These are phyloP conservation scores for Ptiloglossa arizonensis DNA, from an alignment of 1,140 invertebrate genomes.

Conservation along the genomic window DNA sequence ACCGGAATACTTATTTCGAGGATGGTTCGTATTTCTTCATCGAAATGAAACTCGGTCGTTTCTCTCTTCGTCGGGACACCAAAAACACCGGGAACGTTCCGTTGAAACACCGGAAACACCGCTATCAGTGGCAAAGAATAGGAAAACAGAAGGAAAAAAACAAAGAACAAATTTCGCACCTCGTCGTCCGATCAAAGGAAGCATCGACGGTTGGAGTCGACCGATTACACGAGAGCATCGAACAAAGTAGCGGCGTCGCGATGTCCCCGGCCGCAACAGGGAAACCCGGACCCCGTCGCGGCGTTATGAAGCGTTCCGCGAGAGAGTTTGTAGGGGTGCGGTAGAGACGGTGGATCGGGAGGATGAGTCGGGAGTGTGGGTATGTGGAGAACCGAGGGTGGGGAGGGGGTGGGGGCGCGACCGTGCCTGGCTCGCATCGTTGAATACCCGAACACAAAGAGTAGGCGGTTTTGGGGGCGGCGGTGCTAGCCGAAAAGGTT, in stretches of 20 bases:
- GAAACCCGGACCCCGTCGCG: neutral
- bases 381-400: neutral
- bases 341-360: neutral
- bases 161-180: no score
- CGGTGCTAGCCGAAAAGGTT: slow-evolving; percentile 10
- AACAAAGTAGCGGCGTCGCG: neutral
- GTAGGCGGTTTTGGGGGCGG: slow-evolving; percentile 34
- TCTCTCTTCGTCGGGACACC: no score
- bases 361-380: neutral
- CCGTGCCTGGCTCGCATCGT: slow-evolving; percentile 51
- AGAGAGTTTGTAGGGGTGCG: slow-evolving; percentile 11
- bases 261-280: neutral
- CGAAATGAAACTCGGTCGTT: no score
- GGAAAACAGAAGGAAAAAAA: no score
- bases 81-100: no score
- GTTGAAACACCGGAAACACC: no score
- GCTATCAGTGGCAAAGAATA: no score
- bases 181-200: neutral
- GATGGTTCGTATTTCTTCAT: no score
- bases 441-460: slow-evolving; percentile 61
- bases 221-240: neutral
- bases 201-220: neutral
- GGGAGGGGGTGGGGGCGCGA: slow-evolving; percentile 6
- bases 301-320: slow-evolving; percentile 25
- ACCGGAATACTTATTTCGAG: no score